A percentile compares a stretch with the other conserved stretches of the same genome.
Conservation (phyloP, 2,113 vertebrate species). For the Gasterosteus aculeatus region DNA sequence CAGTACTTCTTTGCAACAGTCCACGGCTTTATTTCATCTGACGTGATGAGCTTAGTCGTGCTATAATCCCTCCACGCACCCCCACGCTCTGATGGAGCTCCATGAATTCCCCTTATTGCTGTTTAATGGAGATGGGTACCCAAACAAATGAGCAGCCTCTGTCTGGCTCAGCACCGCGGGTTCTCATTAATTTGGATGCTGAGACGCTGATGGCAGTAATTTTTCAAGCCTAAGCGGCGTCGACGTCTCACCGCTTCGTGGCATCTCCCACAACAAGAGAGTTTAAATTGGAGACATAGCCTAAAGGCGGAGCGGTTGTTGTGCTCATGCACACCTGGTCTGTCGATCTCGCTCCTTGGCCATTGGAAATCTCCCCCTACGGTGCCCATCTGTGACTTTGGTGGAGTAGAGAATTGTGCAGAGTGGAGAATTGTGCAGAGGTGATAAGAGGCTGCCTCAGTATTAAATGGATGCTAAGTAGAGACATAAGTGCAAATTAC, state of each 20-base stretch:
- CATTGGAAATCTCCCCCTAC: conserved; percentile 39
- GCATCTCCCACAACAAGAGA: conserved; percentile 41
- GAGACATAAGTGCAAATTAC: conserved; percentile 40
- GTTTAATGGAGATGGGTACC: conserved; percentile 73
- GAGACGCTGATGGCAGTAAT: conserved; percentile 66
- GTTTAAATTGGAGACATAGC: conserved; percentile 38
- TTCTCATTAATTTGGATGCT: conserved; percentile 70
- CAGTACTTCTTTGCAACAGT: conserved; percentile 21
- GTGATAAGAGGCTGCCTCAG: conserved; percentile 19
- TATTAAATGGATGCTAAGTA: conserved; percentile 21
- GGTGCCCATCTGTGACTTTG: conserved; percentile 57
- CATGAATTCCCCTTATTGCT: conserved; percentile 70
- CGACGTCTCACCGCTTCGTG: conserved; percentile 33
- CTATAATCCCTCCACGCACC: conserved; percentile 42
- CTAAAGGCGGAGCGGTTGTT: conserved; percentile 35
- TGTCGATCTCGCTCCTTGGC: conserved; percentile 23
- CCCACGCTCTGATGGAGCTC: conserved; percentile 51
- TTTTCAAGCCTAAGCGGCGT: conserved; percentile 58
- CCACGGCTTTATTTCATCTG: conserved; percentile 60
- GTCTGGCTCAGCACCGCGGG: conserved; percentile 60
- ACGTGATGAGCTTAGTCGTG: conserved; percentile 47
- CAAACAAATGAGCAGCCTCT: conserved; percentile 71
- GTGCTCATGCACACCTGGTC: conserved; percentile 62
- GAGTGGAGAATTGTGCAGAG: conserved; percentile 23
- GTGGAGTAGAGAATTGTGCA: conserved; percentile 33